Evolutionary conservation across 2,888 invertebrate genomes (phyloP).

Genomic region (Drosophila melanosoma): DNA sequence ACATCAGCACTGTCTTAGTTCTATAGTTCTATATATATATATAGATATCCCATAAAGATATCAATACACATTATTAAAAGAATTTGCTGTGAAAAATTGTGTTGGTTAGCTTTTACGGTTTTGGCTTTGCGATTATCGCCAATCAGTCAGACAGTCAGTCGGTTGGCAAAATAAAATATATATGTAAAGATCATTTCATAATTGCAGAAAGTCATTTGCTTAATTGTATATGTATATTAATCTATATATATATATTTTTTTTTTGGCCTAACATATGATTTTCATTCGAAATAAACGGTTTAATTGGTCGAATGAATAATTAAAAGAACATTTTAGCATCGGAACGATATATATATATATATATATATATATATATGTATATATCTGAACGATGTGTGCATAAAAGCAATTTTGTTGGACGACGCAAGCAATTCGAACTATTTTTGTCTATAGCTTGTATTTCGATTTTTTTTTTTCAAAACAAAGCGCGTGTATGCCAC

Average conservation of each 20-base stretch:
- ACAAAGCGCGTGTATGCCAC: neutral
- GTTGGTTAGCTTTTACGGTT: neutral
- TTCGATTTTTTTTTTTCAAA: neutral
- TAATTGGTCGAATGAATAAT: slow-evolving; percentile 30
- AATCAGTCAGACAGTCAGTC: slow-evolving; percentile 13
- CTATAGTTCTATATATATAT: neutral
- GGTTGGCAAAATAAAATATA: slow-evolving; percentile 2
- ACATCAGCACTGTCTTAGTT: neutral
- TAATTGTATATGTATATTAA: slow-evolving; percentile 1
- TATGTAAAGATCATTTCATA: slow-evolving; percentile 5
- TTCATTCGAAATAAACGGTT: slow-evolving; percentile 31
- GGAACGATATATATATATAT: neutral
- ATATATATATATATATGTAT: neutral
- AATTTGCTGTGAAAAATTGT: neutral
- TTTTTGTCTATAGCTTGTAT: slow-evolving; percentile 7
- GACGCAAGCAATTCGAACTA: slow-evolving; percentile 3
- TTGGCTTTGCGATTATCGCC: slow-evolving; percentile 3
- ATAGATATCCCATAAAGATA: neutral
- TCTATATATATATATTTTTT: neutral
- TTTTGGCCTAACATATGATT: slow-evolving; percentile 7
- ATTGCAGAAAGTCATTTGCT: slow-evolving; percentile 13
- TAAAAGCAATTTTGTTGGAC: neutral
- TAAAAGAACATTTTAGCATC: neutral
- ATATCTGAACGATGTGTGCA: neutral
- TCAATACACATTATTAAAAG: too few relatives aligned